phyloP scores from a whole-genome alignment of 2,888 invertebrate genomes.

The Drosophila fungiperda region DNA sequence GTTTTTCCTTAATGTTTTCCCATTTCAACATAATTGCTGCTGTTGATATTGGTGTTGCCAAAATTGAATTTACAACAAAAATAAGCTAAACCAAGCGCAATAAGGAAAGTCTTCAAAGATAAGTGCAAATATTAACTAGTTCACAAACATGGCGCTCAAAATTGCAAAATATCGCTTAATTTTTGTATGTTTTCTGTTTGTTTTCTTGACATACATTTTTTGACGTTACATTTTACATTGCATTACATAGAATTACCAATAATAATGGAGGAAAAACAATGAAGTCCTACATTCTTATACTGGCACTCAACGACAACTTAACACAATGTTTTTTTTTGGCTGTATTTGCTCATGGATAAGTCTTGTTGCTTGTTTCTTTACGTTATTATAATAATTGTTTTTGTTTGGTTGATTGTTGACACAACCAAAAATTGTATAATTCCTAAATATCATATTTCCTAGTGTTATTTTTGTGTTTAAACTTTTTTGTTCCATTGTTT shows the following conservation, averaged over 20 bases:
- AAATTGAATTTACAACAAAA: neutral
- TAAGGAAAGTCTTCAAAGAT: constrained; percentile 15
- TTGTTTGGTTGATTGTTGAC: neutral
- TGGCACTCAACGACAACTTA: constrained; percentile 15
- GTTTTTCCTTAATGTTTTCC: constrained; percentile 20
- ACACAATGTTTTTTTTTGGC: constrained; percentile 17
- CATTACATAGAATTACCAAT: constrained; percentile 36
- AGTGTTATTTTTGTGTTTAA: constrained; percentile 21
- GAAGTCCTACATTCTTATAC: neutral
- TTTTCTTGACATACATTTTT: constrained; percentile 31
- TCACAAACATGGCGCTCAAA: constrained; percentile 12
- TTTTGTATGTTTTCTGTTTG: constrained; percentile 5
- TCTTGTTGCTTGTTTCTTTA: constrained; percentile 2
- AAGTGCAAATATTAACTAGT: constrained; percentile 16
- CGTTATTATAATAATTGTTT: neutral
- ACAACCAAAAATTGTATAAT: neutral
- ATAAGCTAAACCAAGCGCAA: constrained; percentile 4
- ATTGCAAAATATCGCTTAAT: constrained; percentile 4
- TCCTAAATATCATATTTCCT: constrained; percentile 2
- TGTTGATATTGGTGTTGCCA: neutral
- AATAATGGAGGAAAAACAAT: constrained; percentile 11
- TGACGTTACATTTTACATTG: constrained; percentile 28
- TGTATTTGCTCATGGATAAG: constrained; percentile 8
- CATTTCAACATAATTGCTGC: neutral
- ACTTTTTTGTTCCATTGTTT: constrained; percentile 2